Percentiles rank a stretch among this genome's conserved stretches.
Evolutionary conservation across 2,888 invertebrate genomes (phyloP).

Genomic region (Drosophila paramelanica): DNA sequence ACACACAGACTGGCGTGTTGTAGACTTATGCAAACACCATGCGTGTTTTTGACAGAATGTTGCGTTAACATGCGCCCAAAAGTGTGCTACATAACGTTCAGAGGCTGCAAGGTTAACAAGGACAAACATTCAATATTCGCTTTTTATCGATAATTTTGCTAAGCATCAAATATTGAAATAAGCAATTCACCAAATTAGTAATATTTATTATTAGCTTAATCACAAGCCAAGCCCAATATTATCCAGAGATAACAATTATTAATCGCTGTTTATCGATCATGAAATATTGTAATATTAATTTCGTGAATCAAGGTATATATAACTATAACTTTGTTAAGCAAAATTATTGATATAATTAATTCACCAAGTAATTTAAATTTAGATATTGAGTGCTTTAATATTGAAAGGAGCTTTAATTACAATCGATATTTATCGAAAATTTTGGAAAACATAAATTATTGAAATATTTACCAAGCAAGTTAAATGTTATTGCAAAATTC

Average conservation of each 20-base stretch:
- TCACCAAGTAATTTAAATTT: too few relatives aligned
- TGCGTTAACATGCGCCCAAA: constrained; percentile 27
- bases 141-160: constrained; percentile 14
- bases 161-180: too few relatives aligned
- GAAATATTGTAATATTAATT: too few relatives aligned
- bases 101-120: constrained; percentile 39
- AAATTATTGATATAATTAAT: too few relatives aligned
- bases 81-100: constrained; percentile 39
- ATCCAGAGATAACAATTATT: too few relatives aligned
- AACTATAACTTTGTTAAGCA: not conserved
- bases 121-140: constrained; percentile 5
- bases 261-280: not conserved
- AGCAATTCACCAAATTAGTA: too few relatives aligned
- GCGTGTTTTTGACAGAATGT: constrained; percentile 9
- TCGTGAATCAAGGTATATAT: too few relatives aligned
- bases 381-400: too few relatives aligned
- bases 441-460: too few relatives aligned
- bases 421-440: not conserved
- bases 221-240: not conserved
- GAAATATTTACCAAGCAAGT: too few relatives aligned
- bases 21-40: constrained; percentile 10
- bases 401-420: too few relatives aligned
- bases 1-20: constrained; percentile 17
- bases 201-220: too few relatives aligned
- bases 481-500: not conserved